Conservation (phyloP, 2,797 vertebrate genomes). For the Hoplostethus atlanticus region DNA sequence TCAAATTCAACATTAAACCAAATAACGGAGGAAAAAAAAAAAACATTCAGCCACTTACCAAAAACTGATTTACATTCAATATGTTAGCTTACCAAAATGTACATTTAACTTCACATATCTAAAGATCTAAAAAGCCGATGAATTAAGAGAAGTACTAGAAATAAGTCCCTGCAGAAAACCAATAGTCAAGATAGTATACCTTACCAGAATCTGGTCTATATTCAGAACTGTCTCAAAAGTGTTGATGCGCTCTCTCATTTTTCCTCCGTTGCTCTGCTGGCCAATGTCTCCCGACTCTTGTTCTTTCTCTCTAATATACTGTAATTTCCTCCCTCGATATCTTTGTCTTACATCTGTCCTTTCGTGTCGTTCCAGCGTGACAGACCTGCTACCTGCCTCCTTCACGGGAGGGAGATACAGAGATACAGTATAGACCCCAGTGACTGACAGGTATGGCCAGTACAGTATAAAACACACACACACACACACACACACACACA, state of each 20-base stretch:
- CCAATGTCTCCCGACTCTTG: constrained; percentile 20
- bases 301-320: constrained; percentile 36
- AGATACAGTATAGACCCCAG: constrained; percentile 38
- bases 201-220: constrained; percentile 86
- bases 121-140: background rate
- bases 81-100: background rate
- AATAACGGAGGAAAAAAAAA: background rate
- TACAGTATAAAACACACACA: background rate
- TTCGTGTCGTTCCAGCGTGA: constrained; percentile 52
- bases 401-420: constrained; percentile 5
- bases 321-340: constrained; percentile 41
- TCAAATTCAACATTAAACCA: background rate
- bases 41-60: background rate
- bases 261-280: constrained; percentile 35
- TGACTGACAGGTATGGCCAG: constrained; percentile 61
- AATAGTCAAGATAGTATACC: constrained; percentile 32
- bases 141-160: background rate
- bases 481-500: constrained; percentile 19
- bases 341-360: constrained; percentile 66
- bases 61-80: background rate
- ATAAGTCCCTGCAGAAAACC: background rate
- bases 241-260: constrained; percentile 82
- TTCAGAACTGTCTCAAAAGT: constrained; percentile 85
- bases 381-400: constrained; percentile 65
- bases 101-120: background rate